These are phyloP conservation scores for Chrysoperla carnea DNA, from an alignment of 1,140 invertebrate genomes.

Conservation along the genomic window DNA sequence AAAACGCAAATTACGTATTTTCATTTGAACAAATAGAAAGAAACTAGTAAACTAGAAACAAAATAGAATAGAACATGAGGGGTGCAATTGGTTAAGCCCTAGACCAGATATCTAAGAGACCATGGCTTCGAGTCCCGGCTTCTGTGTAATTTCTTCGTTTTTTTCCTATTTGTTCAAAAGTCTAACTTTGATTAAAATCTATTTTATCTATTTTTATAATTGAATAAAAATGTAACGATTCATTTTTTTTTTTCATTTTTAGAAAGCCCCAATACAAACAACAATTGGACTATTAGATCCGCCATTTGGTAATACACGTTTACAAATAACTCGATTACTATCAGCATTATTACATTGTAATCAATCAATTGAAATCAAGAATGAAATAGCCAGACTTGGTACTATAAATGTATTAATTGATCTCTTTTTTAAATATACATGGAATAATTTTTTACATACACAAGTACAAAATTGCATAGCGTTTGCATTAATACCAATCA, in stretches of 20 bases:
- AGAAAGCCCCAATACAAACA: conserved; percentile 39
- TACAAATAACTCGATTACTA: conserved; percentile 57
- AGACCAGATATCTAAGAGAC: too few relatives aligned
- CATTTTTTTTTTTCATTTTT: conserved; percentile 7
- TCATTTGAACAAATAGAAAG: too few relatives aligned
- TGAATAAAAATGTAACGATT: too few relatives aligned
- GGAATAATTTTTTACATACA: conserved; percentile 83
- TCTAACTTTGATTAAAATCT: too few relatives aligned
- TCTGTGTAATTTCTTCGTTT: too few relatives aligned
- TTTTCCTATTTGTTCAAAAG: too few relatives aligned
- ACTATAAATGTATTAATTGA: conserved; percentile 41
- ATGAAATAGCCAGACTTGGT: conserved; percentile 23
- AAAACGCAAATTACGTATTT: too few relatives aligned
- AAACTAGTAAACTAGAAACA: too few relatives aligned
- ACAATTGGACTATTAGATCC: conserved; percentile 45
- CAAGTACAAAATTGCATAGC: conserved; percentile 59
- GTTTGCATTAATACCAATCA: conserved; percentile 34
- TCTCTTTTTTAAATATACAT: conserved; percentile 64
- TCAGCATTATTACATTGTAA: conserved; percentile 47
- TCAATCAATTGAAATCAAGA: conserved; percentile 30
- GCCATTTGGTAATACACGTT: conserved; percentile 56
- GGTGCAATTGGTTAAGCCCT: too few relatives aligned
- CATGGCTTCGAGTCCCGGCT: too few relatives aligned
- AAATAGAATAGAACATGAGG: too few relatives aligned
- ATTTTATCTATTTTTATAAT: neutral